Evolutionary conservation across 23 tunicate species (phyloP).

Genomic region (Styela plicata): DNA sequence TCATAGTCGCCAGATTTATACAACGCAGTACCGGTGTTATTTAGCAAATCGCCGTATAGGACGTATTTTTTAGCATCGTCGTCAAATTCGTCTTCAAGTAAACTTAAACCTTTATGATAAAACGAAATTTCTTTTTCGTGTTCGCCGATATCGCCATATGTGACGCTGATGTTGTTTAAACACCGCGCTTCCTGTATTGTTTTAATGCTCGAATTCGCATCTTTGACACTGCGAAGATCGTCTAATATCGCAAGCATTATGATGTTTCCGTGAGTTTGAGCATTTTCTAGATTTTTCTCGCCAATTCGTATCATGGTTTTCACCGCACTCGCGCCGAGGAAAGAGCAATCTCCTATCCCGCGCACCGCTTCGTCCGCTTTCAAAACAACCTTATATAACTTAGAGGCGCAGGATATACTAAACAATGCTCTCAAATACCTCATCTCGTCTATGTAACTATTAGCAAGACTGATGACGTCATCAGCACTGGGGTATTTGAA

Average conservation of each 20-base stretch:
- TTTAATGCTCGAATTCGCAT: not conserved
- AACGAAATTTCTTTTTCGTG: not conserved
- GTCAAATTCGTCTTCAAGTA: not conserved
- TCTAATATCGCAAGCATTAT: not conserved
- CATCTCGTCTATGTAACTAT: not conserved
- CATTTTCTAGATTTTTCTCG: not conserved
- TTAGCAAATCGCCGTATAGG: not conserved
- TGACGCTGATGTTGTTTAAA: not conserved
- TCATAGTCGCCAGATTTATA: not conserved
- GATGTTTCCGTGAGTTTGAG: not conserved
- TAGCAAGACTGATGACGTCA: not conserved
- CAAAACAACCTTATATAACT: not conserved
- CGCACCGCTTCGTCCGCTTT: not conserved
- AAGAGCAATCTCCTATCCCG: not conserved
- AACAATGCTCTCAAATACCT: not conserved
- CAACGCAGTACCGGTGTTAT: not conserved
- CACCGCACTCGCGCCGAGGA: not conserved
- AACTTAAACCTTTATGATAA: not conserved
- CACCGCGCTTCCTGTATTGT: not conserved
- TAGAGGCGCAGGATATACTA: not conserved
- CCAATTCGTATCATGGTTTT: not conserved
- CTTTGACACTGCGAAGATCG: not conserved
- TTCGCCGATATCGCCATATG: not conserved
- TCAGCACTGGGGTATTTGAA: not conserved
- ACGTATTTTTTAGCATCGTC: not conserved